Evolutionary conservation across 2,113 vertebrate genomes (phyloP).

Genomic region (Sceloporus tristichus): DNA sequence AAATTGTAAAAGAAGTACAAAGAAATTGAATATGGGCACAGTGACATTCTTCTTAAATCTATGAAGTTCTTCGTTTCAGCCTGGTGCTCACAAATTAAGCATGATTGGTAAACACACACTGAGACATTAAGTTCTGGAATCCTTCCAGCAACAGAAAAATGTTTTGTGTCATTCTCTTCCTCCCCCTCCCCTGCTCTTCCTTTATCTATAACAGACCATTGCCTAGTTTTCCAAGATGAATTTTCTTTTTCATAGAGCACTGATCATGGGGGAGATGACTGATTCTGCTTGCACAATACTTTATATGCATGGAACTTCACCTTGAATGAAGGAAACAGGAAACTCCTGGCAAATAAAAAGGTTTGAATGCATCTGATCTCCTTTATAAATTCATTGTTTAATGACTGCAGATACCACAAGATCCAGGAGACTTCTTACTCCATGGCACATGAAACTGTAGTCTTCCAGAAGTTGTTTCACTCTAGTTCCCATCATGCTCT

Average conservation of each 20-base stretch:
- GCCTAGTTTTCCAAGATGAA: not conserved
- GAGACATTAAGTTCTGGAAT: not conserved
- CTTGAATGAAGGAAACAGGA: not conserved
- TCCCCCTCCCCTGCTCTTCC: too few species aligned
- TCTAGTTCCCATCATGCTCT: not conserved
- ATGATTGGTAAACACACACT: constrained; percentile 1
- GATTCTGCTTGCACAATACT: not conserved
- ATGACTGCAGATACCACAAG: not conserved
- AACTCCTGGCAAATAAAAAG: not conserved
- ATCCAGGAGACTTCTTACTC: not conserved
- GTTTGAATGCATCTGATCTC: not conserved
- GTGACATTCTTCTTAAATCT: not conserved
- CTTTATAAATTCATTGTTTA: not conserved
- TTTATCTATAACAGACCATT: not conserved
- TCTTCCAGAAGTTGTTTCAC: not conserved
- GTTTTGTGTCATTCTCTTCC: too few species aligned
- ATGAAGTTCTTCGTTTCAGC: not conserved
- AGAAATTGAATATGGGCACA: not conserved
- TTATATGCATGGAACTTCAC: not conserved
- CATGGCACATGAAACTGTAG: not conserved
- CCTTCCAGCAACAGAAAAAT: not conserved
- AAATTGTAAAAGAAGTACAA: constrained; percentile 1
- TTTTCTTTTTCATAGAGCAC: not conserved
- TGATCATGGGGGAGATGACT: not conserved
- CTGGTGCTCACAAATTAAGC: constrained; percentile 11